These are phyloP conservation scores for Ficedula albicollis DNA, from an alignment of 2,797 vertebrate genomes.

Conservation along the genomic window DNA sequence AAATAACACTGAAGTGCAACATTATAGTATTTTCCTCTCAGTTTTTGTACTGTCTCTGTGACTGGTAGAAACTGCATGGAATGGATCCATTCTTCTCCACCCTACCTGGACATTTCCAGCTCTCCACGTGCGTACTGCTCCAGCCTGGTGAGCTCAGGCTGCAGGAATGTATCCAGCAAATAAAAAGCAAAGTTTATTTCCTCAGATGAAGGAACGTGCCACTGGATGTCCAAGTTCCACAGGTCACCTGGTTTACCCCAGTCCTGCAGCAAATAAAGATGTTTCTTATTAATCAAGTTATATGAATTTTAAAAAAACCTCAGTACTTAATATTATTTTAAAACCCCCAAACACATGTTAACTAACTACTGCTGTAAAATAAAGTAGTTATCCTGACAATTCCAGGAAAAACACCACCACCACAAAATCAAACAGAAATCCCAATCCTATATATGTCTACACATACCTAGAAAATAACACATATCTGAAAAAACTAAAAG, in stretches of 20 bases:
- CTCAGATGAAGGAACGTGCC: conserved; percentile 91
- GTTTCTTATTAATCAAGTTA: not conserved
- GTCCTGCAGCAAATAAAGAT: conserved; percentile 79
- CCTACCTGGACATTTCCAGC: conserved; percentile 89
- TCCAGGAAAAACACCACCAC: not conserved
- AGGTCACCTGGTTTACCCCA: conserved; percentile 96
- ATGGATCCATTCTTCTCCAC: too few species aligned
- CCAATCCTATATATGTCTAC: not conserved
- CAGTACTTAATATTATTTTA: not conserved
- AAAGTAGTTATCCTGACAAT: not conserved
- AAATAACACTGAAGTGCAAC: not conserved
- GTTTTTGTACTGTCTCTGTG: not conserved
- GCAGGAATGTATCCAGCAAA: conserved; percentile 91
- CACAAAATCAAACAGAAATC: not conserved
- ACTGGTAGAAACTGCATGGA: not conserved
- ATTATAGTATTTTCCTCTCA: not conserved
- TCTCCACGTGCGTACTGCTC: conserved; percentile 84
- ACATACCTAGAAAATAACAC: not conserved
- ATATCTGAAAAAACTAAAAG: not conserved
- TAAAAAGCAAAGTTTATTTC: conserved; percentile 88
- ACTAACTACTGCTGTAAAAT: not conserved
- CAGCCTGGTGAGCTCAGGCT: conserved; percentile 90
- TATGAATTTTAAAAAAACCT: not conserved
- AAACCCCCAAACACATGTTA: not conserved
- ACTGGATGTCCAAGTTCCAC: conserved; percentile 91